Evolutionary conservation across 2,113 vertebrate species (phyloP).

Genomic region (Sardina pilchardus): DNA sequence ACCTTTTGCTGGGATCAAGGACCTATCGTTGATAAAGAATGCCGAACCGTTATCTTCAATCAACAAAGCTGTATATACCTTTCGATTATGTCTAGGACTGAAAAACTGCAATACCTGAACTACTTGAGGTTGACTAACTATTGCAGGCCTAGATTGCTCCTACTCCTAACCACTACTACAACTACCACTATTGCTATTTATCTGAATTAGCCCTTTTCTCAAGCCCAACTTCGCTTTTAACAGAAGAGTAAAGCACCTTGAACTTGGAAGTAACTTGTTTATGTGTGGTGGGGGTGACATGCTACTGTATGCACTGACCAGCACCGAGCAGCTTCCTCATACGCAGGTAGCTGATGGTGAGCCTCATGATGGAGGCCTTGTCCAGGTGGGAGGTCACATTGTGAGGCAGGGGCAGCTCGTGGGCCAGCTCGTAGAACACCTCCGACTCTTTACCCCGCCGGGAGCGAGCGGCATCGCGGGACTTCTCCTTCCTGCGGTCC

Average conservation of each 20-base stretch:
- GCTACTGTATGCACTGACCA: constrained; percentile 25
- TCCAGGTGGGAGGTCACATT: constrained; percentile 93
- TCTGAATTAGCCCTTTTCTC: too few species aligned
- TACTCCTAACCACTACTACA: too few species aligned
- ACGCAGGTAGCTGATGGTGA: constrained; percentile 95
- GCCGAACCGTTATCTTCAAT: too few species aligned
- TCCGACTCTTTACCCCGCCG: constrained; percentile 94
- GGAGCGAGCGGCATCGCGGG: constrained; percentile 91
- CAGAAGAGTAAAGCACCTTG: too few species aligned
- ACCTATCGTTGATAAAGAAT: too few species aligned
- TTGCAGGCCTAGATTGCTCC: too few species aligned
- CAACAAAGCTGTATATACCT: neutral
- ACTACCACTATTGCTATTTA: too few species aligned
- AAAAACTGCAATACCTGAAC: too few species aligned
- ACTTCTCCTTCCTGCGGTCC: constrained; percentile 86
- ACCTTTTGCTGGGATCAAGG: too few species aligned
- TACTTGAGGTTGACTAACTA: too few species aligned
- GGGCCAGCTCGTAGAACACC: constrained; percentile 94
- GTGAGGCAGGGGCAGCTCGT: constrained; percentile 92
- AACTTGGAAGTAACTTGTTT: too few species aligned
- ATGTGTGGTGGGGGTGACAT: neutral
- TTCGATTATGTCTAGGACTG: neutral
- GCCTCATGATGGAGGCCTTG: constrained; percentile 96
- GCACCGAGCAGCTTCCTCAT: constrained; percentile 72
- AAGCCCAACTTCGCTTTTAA: too few species aligned